These are phyloP conservation scores for Vidua chalybeata DNA, from an alignment of 2,113 vertebrate species.

Conservation along the genomic window DNA sequence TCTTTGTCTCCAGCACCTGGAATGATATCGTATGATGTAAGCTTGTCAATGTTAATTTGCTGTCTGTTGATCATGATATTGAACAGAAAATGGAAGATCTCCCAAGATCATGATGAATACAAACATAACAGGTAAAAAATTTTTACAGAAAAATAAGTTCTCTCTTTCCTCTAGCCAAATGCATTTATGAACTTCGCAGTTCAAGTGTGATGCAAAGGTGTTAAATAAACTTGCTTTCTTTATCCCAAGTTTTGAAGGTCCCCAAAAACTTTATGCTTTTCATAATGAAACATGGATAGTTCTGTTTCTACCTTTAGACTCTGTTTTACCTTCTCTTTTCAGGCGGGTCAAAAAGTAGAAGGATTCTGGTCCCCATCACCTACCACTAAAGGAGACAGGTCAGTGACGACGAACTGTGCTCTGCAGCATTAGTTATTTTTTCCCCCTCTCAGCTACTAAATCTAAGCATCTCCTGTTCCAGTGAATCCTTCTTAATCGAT, in stretches of 20 bases:
- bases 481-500: neutral
- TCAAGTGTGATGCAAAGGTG: neutral
- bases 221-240: neutral
- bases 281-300: neutral
- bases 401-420: neutral
- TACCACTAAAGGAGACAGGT: neutral
- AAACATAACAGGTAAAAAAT: neutral
- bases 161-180: neutral
- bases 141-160: neutral
- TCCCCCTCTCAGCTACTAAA: neutral
- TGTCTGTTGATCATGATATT: neutral
- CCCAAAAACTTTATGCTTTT: neutral
- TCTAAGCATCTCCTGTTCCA: neutral
- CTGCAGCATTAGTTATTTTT: neutral
- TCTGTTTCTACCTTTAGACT: neutral
- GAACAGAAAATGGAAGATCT: neutral
- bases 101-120: neutral
- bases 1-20: conserved; percentile 74
- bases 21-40: neutral
- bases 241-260: neutral
- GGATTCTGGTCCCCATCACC: accelerated
- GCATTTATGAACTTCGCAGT: neutral
- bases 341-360: neutral
- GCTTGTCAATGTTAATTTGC: neutral
- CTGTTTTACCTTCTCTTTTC: neutral